Conservation (phyloP, 2,113 vertebrate species). For the Lophotis ruficrista region DNA sequence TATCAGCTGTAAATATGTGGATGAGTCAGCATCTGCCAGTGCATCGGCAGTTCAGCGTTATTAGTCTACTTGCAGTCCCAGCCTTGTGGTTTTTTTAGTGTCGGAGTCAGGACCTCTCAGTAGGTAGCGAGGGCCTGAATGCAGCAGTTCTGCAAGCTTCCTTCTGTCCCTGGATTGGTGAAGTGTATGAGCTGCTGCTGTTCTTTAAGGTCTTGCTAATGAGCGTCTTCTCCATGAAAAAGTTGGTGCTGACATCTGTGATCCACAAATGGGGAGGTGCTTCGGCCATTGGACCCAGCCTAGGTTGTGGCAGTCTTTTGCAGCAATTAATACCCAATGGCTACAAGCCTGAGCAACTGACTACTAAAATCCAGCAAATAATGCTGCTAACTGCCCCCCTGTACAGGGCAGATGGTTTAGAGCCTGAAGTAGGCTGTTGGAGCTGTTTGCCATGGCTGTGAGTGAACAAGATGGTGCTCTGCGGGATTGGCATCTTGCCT, state of each 20-base stretch:
- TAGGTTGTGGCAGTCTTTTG: background rate
- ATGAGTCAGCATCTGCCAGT: slow-evolving; percentile 7
- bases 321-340: background rate
- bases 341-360: background rate
- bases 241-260: rapidly evolving
- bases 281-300: background rate
- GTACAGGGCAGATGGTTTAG: background rate
- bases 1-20: background rate
- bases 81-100: background rate
- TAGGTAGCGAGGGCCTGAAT: background rate
- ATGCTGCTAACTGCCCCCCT: background rate
- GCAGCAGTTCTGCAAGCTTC: background rate
- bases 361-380: background rate
- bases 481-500: background rate
- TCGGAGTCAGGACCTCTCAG: background rate
- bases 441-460: background rate
- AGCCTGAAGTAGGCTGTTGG: background rate
- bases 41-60: rapidly evolving
- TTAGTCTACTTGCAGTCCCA: background rate
- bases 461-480: background rate
- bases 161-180: background rate
- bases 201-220: background rate
- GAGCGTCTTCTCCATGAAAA: background rate
- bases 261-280: background rate
- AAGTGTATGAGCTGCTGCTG: background rate